Conservation (phyloP, 2,888 invertebrate genomes). For the Tetranychus truncatus region DNA sequence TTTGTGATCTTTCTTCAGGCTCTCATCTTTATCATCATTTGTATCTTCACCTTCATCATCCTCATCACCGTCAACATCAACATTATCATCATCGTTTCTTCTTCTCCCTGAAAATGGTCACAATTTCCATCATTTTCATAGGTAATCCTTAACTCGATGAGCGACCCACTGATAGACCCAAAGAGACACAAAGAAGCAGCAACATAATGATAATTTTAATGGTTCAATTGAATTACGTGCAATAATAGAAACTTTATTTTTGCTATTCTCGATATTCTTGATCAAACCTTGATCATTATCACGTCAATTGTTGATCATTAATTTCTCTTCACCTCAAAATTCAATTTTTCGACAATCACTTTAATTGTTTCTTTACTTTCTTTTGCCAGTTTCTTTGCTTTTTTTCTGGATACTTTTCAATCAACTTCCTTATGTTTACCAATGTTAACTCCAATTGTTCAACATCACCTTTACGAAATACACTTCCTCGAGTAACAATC, state of each 20-base stretch:
- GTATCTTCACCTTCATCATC: neutral
- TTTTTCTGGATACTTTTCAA: neutral
- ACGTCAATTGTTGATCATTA: too few relatives aligned
- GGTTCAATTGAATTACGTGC: too few relatives aligned
- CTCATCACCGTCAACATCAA: neutral
- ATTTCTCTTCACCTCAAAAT: too few relatives aligned
- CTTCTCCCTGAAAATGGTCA: neutral
- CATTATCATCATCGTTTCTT: neutral
- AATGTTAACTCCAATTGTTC: neutral
- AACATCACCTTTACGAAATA: neutral
- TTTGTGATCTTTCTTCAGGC: neutral
- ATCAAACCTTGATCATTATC: too few relatives aligned
- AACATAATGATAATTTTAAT: too few relatives aligned
- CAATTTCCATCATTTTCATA: neutral
- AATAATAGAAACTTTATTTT: too few relatives aligned
- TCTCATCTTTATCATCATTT: neutral
- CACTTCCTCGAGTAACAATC: neutral
- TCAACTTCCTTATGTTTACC: neutral
- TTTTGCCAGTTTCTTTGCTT: neutral
- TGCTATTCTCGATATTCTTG: too few relatives aligned
- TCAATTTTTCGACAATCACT: too few relatives aligned
- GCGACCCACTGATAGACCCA: too few relatives aligned
- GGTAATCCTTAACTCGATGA: neutral
- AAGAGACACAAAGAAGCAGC: too few relatives aligned
- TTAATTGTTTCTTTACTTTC: too few relatives aligned